Evolutionary conservation across 2,888 invertebrate genomes (phyloP).

Genomic region (Drosophila cognata): DNA sequence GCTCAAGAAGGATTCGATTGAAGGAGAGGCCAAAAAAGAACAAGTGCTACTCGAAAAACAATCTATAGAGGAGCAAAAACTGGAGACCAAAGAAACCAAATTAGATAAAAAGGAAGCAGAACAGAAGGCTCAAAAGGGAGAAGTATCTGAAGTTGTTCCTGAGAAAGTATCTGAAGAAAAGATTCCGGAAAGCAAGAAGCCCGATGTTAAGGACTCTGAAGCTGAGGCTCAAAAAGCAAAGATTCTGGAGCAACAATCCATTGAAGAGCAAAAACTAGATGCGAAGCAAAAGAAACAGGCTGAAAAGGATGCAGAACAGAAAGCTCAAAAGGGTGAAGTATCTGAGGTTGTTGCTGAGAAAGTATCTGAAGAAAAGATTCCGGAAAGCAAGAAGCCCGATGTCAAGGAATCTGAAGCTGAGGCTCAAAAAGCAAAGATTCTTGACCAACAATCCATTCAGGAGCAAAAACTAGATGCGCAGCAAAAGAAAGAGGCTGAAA

Average conservation of each 20-base stretch:
- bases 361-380: background rate
- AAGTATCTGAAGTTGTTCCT: background rate
- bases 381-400: background rate
- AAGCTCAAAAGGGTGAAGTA: background rate
- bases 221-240: background rate
- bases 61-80: constrained; percentile 12
- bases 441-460: background rate
- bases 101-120: background rate
- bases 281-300: too few species aligned
- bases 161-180: constrained; percentile 15
- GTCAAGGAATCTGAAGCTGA: background rate
- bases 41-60: background rate
- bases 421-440: background rate
- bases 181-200: constrained; percentile 34
- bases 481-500: background rate
- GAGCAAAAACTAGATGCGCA: background rate
- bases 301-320: background rate
- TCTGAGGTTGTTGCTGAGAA: background rate
- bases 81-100: too few species aligned
- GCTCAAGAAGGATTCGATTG: background rate
- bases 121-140: background rate
- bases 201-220: constrained; percentile 20
- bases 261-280: background rate
- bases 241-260: background rate
- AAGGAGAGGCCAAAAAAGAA: background rate